phyloP scores from a whole-genome alignment of 2,888 invertebrate genomes.

The Drepanosiphum platanoidis region DNA sequence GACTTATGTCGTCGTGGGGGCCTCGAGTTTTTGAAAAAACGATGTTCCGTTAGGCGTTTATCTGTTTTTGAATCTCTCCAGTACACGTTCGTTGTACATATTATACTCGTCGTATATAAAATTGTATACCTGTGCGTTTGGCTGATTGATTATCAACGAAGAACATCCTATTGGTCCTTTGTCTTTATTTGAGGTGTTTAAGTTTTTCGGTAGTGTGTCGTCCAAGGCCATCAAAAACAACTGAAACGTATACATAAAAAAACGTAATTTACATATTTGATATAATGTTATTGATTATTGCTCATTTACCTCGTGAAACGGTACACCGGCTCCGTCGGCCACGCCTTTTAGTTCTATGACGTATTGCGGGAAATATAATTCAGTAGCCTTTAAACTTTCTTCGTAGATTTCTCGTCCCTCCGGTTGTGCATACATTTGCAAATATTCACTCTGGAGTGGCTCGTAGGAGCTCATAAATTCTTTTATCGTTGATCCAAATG shows the following conservation, averaged over 20 bases:
- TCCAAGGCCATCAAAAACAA: slow-evolving; percentile 87
- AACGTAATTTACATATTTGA: background rate
- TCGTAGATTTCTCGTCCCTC: slow-evolving; percentile 79
- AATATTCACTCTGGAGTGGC: slow-evolving; percentile 74
- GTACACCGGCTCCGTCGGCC: slow-evolving; percentile 84
- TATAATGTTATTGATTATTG: background rate
- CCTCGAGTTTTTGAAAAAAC: too few relatives aligned
- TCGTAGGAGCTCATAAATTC: slow-evolving; percentile 66
- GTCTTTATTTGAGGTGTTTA: slow-evolving; percentile 69
- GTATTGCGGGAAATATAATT: slow-evolving; percentile 81
- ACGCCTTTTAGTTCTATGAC: slow-evolving; percentile 83
- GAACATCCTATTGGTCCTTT: slow-evolving; percentile 58
- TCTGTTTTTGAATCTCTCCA: too few relatives aligned
- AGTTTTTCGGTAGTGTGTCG: slow-evolving; percentile 76
- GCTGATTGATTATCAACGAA: slow-evolving; percentile 38
- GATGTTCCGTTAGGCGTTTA: too few relatives aligned
- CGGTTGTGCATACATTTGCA: slow-evolving; percentile 78
- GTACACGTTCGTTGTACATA: too few relatives aligned
- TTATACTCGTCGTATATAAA: too few relatives aligned
- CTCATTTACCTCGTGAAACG: slow-evolving; percentile 69
- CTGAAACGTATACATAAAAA: slow-evolving; percentile 66
- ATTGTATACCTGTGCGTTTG: slow-evolving; percentile 18
- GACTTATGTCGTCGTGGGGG: too few relatives aligned
- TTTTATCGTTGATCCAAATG: slow-evolving; percentile 71
- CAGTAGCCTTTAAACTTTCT: slow-evolving; percentile 76